These are phyloP conservation scores for Lucilia sericata DNA, from an alignment of 1,140 invertebrate genomes.

Conservation along the genomic window DNA sequence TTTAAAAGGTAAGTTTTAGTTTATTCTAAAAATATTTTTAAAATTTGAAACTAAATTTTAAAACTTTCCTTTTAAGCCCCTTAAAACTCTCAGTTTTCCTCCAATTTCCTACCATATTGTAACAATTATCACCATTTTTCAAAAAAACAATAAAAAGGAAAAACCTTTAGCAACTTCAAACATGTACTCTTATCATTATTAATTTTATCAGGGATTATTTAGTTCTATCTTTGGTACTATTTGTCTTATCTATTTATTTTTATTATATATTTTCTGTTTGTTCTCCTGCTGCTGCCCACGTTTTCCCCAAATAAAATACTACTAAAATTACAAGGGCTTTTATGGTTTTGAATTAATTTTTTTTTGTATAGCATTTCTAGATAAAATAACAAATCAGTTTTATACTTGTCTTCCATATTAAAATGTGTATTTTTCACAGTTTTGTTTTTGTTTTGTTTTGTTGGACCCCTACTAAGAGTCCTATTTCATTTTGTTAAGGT, in stretches of 20 bases:
- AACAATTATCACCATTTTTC: neutral
- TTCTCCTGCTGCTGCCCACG: neutral
- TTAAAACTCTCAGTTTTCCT: neutral
- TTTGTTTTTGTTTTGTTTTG: neutral
- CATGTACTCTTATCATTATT: neutral
- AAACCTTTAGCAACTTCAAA: neutral
- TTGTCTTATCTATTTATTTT: neutral
- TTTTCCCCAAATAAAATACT: neutral
- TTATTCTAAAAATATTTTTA: neutral
- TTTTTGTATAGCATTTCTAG: neutral
- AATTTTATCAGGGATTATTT: neutral
- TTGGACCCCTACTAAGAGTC: neutral
- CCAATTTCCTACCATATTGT: neutral
- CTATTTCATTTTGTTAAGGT: neutral
- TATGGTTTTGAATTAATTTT: slow-evolving; percentile 8
- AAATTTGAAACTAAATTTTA: neutral
- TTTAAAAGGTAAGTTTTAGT: neutral
- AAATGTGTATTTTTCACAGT: neutral
- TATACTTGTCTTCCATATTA: neutral
- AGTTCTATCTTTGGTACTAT: neutral
- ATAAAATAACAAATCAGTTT: slow-evolving; percentile 12
- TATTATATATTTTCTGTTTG: neutral
- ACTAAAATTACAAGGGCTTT: neutral
- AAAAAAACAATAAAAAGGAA: too few relatives aligned
- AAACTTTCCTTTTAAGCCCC: too few relatives aligned